phyloP scores from a whole-genome alignment of 2,797 vertebrate species.

The Leptodactylus fallax region DNA sequence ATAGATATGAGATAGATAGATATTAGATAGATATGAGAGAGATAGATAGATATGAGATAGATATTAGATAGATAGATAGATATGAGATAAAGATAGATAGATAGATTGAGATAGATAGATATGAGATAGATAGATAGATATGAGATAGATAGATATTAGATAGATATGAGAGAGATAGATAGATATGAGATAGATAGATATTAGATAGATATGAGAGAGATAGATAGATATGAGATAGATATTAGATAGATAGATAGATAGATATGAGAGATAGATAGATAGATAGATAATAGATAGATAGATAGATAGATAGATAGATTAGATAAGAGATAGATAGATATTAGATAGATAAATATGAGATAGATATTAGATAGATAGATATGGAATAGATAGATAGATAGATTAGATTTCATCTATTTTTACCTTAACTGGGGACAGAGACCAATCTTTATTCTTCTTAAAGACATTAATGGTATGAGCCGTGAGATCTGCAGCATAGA shows the following conservation, averaged over 20 bases:
- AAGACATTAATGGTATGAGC: constrained; percentile 74
- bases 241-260: neutral
- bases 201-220: neutral
- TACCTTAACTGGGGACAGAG: constrained; percentile 78
- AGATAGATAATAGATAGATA: constrained; percentile 15
- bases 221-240: no score
- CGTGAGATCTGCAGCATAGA: constrained; percentile 75
- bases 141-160: constrained; percentile 18
- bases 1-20: constrained; percentile 12
- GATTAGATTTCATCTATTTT: constrained; percentile 40
- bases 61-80: neutral
- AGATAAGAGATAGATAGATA: neutral
- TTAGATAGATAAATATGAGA: no score
- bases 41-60: neutral
- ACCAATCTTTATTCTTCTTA: constrained; percentile 77
- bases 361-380: neutral
- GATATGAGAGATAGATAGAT: neutral
- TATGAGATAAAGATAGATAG: neutral
- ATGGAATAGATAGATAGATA: neutral
- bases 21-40: neutral
- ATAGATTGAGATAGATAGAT: neutral
- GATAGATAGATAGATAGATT: neutral
- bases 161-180: neutral
- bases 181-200: neutral
- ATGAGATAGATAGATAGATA: constrained; percentile 14